These are phyloP conservation scores for Ceraclea dissimilis DNA, from an alignment of 2,888 invertebrate genomes.

Conservation along the genomic window DNA sequence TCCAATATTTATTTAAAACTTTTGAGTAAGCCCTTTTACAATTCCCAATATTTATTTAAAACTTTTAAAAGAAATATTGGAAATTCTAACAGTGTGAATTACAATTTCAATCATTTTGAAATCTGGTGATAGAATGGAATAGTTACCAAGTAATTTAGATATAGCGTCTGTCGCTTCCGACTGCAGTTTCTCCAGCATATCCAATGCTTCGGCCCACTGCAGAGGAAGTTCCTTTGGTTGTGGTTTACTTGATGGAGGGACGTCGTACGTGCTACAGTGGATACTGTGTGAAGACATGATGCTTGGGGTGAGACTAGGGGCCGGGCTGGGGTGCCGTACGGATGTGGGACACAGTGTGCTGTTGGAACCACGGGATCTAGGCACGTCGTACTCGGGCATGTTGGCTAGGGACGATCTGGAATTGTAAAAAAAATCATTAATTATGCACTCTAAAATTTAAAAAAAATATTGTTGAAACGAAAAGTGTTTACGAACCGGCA, in stretches of 20 bases:
- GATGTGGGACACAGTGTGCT: constrained; percentile 24
- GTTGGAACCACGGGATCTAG: constrained; percentile 39
- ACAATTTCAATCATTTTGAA: too few species aligned
- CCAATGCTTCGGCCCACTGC: constrained; percentile 68
- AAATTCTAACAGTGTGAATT: too few species aligned
- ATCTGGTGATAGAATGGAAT: too few species aligned
- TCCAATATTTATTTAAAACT: too few species aligned
- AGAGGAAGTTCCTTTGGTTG: constrained; percentile 58
- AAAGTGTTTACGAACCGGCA: too few species aligned
- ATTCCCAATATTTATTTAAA: too few species aligned
- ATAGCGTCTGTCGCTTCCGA: constrained; percentile 77
- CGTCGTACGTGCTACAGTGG: constrained; percentile 26
- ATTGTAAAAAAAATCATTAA: not conserved
- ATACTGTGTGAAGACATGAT: constrained; percentile 48
- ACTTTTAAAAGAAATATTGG: too few species aligned
- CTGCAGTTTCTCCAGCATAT: constrained; percentile 65
- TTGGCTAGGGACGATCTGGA: constrained; percentile 45
- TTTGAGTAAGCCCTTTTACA: too few species aligned
- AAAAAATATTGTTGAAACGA: too few species aligned
- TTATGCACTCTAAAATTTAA: too few species aligned
- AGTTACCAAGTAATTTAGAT: constrained; percentile 41
- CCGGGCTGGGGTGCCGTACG: constrained; percentile 21
- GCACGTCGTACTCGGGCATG: constrained; percentile 66
- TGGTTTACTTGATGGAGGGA: constrained; percentile 26
- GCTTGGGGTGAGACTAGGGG: constrained; percentile 38